Percentiles rank a stretch among this genome's conserved stretches.
phyloP scores from a whole-genome alignment of 2,888 invertebrate species.

The Sussaba pulchella region DNA sequence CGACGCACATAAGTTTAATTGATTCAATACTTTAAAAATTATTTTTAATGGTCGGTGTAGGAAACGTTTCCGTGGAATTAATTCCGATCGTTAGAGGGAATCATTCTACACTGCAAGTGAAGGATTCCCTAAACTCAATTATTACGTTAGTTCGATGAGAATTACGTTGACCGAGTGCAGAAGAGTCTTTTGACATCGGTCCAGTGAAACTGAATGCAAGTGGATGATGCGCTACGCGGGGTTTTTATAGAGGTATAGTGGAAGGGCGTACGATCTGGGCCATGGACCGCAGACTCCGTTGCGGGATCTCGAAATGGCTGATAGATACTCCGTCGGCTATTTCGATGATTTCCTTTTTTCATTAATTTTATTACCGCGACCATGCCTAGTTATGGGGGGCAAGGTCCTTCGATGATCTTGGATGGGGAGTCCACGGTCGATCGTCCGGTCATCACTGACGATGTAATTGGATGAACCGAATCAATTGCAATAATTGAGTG shows the following conservation, averaged over 20 bases:
- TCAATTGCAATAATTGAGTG: too few relatives aligned
- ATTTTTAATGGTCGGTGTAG: not conserved
- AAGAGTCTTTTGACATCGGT: slow-evolving; percentile 51
- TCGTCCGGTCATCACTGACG: slow-evolving; percentile 25
- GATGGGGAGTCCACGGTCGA: slow-evolving; percentile 42
- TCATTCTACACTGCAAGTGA: not conserved
- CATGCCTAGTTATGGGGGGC: slow-evolving; percentile 70
- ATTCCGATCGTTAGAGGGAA: not conserved
- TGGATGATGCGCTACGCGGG: slow-evolving; percentile 69
- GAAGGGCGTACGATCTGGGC: slow-evolving; percentile 82
- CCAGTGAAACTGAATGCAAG: slow-evolving; percentile 73
- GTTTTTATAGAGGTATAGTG: slow-evolving; percentile 79
- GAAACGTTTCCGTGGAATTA: too few relatives aligned
- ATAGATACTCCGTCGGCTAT: slow-evolving; percentile 54
- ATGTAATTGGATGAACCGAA: slow-evolving; percentile 19
- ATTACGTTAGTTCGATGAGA: not conserved
- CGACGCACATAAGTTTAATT: slow-evolving; percentile 66
- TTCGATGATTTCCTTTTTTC: slow-evolving; percentile 60
- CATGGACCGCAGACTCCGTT: slow-evolving; percentile 78
- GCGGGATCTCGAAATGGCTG: slow-evolving; percentile 64
- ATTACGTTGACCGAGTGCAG: slow-evolving; percentile 2
- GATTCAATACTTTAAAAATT: not conserved
- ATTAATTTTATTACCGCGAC: slow-evolving; percentile 50
- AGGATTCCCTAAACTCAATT: not conserved
- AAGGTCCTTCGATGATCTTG: slow-evolving; percentile 71